Conservation (phyloP, 2,888 invertebrate genomes). For the Mantis religiosa region DNA sequence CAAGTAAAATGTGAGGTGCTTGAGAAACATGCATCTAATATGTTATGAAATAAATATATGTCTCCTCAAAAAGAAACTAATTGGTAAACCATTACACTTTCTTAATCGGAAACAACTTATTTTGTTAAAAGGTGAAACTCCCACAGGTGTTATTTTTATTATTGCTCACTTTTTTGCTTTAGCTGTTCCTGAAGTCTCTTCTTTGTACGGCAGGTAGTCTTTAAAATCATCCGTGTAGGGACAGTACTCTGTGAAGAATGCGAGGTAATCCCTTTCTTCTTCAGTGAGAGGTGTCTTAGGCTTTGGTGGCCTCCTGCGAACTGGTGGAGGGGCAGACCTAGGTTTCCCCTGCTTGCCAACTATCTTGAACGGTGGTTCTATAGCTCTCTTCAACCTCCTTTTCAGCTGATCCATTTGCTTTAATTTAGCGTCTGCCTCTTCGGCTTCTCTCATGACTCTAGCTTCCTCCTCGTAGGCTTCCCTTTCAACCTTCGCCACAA, state of each 20-base stretch:
- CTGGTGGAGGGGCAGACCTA: constrained; percentile 39
- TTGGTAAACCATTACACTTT: too few species aligned
- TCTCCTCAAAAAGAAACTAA: too few species aligned
- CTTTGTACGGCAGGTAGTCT: constrained; percentile 32
- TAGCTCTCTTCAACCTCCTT: constrained; percentile 46
- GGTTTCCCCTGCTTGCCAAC: constrained; percentile 34
- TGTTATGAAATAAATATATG: too few species aligned
- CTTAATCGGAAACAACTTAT: too few species aligned
- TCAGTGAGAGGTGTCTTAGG: constrained; percentile 35
- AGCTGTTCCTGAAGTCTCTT: background rate
- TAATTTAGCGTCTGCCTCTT: constrained; percentile 56
- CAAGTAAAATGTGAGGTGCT: too few species aligned
- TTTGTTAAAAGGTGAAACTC: too few species aligned
- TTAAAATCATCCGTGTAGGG: constrained; percentile 36
- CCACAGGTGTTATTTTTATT: too few species aligned
- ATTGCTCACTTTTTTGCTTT: too few species aligned
- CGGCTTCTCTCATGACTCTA: constrained; percentile 50
- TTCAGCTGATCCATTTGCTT: constrained; percentile 49
- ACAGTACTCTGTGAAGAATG: constrained; percentile 40
- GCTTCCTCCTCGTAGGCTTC: constrained; percentile 52
- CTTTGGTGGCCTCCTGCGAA: constrained; percentile 32
- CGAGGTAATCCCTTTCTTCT: constrained; percentile 37
- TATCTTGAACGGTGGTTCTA: constrained; percentile 39
- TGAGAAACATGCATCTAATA: too few species aligned
- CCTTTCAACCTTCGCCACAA: constrained; percentile 51